phyloP scores from a whole-genome alignment of 1,140 invertebrate genomes.

The Brachionus plicatilis region DNA sequence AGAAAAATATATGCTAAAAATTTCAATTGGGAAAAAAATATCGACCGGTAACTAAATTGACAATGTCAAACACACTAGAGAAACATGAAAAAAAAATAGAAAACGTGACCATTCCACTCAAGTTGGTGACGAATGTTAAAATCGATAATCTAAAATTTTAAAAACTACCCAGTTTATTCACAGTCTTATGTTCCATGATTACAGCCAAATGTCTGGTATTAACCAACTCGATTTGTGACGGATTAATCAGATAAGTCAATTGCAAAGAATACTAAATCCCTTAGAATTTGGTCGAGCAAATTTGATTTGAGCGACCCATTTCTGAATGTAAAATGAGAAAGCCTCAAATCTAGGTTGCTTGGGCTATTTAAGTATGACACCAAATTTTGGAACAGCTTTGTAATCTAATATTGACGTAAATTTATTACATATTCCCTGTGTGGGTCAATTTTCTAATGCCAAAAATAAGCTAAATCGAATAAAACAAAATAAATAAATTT shows the following conservation, averaged over 20 bases:
- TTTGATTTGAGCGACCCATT: not conserved
- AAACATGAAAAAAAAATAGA: not conserved
- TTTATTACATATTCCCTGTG: not conserved
- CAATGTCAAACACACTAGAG: not conserved
- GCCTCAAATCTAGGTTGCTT: not conserved
- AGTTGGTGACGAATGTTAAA: not conserved
- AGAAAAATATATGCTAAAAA: conserved; percentile 20
- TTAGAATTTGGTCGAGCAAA: not conserved
- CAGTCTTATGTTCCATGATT: not conserved
- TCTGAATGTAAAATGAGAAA: not conserved
- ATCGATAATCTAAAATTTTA: not conserved
- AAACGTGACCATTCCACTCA: not conserved
- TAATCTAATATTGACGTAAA: not conserved
- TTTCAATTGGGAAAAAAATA: conserved; percentile 16
- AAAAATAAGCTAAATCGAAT: too few species aligned
- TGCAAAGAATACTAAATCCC: not conserved
- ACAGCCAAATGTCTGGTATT: not conserved
- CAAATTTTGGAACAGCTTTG: not conserved
- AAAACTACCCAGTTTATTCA: not conserved
- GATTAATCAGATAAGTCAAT: not conserved
- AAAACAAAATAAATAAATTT: too few species aligned
- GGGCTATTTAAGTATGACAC: not conserved
- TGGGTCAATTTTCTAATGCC: not conserved
- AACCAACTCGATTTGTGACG: not conserved
- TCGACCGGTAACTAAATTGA: conserved; percentile 15